These are phyloP conservation scores for Chrysotoxum bicinctum DNA, from an alignment of 2,888 invertebrate genomes.

Conservation along the genomic window DNA sequence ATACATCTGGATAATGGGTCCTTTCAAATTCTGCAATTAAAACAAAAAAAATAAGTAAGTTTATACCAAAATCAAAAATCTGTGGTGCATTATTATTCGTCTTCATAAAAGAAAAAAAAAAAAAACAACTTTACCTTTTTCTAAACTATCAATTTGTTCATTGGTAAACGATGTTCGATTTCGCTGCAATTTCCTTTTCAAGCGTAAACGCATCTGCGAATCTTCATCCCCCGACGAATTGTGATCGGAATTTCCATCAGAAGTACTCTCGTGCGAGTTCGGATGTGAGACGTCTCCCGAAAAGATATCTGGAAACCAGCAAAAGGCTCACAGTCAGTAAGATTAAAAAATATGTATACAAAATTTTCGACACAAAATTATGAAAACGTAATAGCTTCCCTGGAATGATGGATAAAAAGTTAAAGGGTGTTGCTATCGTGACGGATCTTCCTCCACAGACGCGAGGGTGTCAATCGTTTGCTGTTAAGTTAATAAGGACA, in stretches of 20 bases:
- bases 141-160: conserved; percentile 98
- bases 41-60: conserved; percentile 57
- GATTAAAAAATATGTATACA: background rate
- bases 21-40: conserved; percentile 92
- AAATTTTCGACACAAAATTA: conserved; percentile 10
- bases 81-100: background rate
- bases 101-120: background rate
- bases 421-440: conserved; percentile 61
- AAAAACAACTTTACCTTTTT: conserved; percentile 90
- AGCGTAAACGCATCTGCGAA: conserved; percentile 94
- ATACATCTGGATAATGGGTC: conserved; percentile 98
- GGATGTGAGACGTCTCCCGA: conserved; percentile 84
- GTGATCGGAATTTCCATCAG: conserved; percentile 95
- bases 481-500: conserved; percentile 3
- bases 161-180: conserved; percentile 99
- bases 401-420: background rate
- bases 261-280: conserved; percentile 87
- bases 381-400: background rate
- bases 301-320: conserved; percentile 83
- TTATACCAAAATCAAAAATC: background rate
- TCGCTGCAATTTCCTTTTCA: conserved; percentile 97
- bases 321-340: background rate
- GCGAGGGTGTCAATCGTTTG: conserved; percentile 41
- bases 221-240: conserved; percentile 95
- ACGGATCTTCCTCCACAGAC: conserved; percentile 15